Percentiles rank a stretch among this genome's conserved stretches.
Evolutionary conservation across 2,797 vertebrate species (phyloP).

Genomic region (Periparus ater): DNA sequence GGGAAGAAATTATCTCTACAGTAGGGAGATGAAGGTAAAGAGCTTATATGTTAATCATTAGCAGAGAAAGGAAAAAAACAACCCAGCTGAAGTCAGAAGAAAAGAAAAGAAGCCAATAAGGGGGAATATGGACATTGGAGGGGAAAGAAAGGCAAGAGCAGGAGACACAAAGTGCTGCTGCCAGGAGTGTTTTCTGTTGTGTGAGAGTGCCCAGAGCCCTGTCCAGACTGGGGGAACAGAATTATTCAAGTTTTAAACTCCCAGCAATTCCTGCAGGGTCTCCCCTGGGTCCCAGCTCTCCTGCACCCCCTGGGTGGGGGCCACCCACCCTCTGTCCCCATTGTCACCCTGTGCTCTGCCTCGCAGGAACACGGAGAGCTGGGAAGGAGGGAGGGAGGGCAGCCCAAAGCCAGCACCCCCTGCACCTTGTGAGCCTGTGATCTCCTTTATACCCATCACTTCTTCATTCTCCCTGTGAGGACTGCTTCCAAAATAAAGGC

Average conservation of each 20-base stretch:
- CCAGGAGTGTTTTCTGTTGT: background rate
- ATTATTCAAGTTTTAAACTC: background rate
- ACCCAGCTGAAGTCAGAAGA: background rate
- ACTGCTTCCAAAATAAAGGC: background rate
- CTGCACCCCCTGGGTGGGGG: accelerated
- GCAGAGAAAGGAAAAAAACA: background rate
- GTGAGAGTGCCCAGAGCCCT: background rate
- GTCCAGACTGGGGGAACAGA: accelerated
- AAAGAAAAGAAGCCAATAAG: background rate
- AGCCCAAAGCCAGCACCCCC: background rate
- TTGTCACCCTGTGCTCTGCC: accelerated
- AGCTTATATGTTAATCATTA: background rate
- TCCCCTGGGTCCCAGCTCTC: background rate
- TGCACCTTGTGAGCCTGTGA: accelerated
- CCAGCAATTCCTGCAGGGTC: background rate
- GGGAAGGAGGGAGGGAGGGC: background rate
- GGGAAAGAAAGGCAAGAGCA: background rate
- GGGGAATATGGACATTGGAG: background rate
- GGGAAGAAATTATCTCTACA: background rate
- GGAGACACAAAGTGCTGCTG: accelerated
- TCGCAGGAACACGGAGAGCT: accelerated
- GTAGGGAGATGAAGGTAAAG: background rate
- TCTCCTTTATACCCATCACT: background rate
- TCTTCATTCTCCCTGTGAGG: accelerated
- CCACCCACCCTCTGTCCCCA: background rate